Base-by-base conservation (phyloP, 1,140 invertebrate genomes). In the Nebria ingens region DNA sequence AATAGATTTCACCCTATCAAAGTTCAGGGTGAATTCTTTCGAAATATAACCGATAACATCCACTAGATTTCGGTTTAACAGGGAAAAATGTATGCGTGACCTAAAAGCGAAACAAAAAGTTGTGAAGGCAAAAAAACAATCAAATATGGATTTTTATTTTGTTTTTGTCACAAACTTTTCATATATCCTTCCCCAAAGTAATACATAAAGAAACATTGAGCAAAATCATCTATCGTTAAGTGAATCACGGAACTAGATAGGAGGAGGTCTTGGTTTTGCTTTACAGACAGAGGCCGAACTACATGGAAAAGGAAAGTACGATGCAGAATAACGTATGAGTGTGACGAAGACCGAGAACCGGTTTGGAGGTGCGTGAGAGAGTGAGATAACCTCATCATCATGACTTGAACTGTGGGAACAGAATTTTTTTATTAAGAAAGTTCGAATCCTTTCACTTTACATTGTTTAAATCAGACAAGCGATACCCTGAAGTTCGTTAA, bases 341-440 rank as follows among this genome's bases (percentile, higher is more conserved):
- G 6, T 4, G 40, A 45, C 9, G 17, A 45, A 17, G 40, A 45
- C 9, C 40, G 15, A 12, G 15, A 17, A 45, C 40, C 40, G 40
- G 40, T 45, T 45, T 17, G 4, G 17, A 9, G 4, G 40, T 17
- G 6, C 15, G 6, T 6, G 40, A 45, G 3, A 9, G 40, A 45
- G 40, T 45, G 15, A 17, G 17, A 45, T 45, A 45, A 11, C 6
- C 40, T 12, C n/a, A n/a, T n/a, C n/a, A 45, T 45, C 40, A 45
- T 45, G 40, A 17, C 40, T 45, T 12, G 9, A 45, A 45, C 40
- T 45, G 40, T 45, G 40, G 40, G 40, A 45, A 45, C 15, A 45
- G 40, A 45, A 9, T n/a, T 45, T 45, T 45, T 45, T 45, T 45
- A 45, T 45, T 17, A 45, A 45, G 40, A 45, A 45, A 45, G 40